Conservation (phyloP, 2,113 vertebrate genomes). For the Centropus bengalensis region DNA sequence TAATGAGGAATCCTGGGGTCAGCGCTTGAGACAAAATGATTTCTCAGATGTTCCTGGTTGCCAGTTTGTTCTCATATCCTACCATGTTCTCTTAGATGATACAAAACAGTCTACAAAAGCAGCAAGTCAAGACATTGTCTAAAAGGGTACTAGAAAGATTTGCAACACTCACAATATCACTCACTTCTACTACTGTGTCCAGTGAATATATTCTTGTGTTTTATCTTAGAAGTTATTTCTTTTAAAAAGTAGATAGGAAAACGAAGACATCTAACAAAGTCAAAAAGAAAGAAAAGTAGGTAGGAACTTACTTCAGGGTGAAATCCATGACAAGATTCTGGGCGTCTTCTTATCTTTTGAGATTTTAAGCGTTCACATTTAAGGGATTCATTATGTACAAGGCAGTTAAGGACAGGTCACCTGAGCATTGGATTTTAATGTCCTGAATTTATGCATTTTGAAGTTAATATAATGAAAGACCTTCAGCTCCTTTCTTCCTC, state of each 20-base stretch:
- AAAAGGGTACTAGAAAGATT: not conserved
- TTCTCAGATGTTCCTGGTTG: conserved; percentile 2
- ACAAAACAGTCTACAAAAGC: not conserved
- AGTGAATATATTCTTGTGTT: not conserved
- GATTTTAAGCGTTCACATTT: conserved; percentile 96
- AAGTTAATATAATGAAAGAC: not conserved
- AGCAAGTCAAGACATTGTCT: not conserved
- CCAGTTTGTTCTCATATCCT: not conserved
- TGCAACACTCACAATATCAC: not conserved
- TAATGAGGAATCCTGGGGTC: not conserved
- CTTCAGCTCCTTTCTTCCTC: not conserved
- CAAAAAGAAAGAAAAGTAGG: not conserved
- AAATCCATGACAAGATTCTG: conserved; percentile 96
- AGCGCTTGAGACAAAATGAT: not conserved
- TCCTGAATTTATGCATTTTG: not conserved
- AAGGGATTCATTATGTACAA: conserved; percentile 97
- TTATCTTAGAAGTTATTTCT: not conserved
- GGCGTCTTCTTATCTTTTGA: conserved; percentile 95
- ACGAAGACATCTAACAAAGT: not conserved
- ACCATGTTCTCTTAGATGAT: not conserved
- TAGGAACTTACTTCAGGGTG: conserved; percentile 88
- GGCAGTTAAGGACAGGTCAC: conserved; percentile 83
- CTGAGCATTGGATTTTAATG: not conserved
- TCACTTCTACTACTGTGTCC: not conserved
- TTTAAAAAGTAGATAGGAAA: not conserved